Base-by-base conservation (phyloP, 2,113 vertebrate species). In the Protomyctophum bolini region DNA sequence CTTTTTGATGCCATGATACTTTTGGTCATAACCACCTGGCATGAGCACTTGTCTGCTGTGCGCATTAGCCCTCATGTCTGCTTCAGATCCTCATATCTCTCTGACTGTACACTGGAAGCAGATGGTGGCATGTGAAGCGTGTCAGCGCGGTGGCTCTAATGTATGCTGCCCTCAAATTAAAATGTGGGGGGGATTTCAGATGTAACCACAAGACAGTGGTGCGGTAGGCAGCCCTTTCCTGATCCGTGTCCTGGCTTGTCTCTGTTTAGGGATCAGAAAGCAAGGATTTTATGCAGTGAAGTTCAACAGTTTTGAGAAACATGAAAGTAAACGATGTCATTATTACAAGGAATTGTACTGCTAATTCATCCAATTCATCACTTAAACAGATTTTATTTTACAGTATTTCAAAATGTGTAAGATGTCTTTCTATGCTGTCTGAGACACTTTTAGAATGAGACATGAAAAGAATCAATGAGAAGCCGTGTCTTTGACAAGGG, bases 91-190 rank as follows among this genome's bases (percentile, higher is more conserved):
- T 87, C 72, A 50, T 64, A 65, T 62, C 83, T 80, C 62, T 11
- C 45, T 64, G 21, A 21, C 21, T 21, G 80, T 82, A 84, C 84
- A 68, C 84, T 81, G 68, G 79, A 86, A 81, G 83, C 88, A 91
- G 90, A 91, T 92, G 91, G 92, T 83, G 70, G 76, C 71, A 79
- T 85, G 86, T 90, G 86, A 91, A 87, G 89, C 87, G 79, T 89
- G 82, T 90, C 87, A 84, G 66, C 29, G 66, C 75, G 74, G 80
- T 73, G 62, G 72, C 69, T 89, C 82, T 91, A 86, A 92, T 92
- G 87, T 87, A 89, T 89, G 86, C 88, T 84, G 72, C 87, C 87
- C 83, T 89, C 79, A 89, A 90, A 93, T 93, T 91, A 91, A 89
- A 91, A 85, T 77, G 75, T 78, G 58, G 77, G 60, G 55, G 79